A percentile compares a stretch with the other conserved stretches of the same genome.
Evolutionary conservation across 2,113 vertebrate genomes (phyloP).

Genomic region (Lepus europaeus): DNA sequence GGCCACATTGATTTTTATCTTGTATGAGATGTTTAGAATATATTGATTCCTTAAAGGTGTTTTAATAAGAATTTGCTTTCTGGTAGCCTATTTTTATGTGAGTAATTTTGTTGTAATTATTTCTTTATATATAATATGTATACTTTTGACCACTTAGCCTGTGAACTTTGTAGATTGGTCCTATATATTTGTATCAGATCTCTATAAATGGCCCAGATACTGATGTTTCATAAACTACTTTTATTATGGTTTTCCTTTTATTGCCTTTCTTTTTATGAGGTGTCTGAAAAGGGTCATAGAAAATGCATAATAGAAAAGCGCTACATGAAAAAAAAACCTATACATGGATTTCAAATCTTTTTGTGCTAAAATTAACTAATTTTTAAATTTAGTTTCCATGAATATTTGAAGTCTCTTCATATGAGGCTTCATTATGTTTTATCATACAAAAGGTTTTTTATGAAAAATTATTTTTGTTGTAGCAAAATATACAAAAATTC

Average conservation of each 20-base stretch:
- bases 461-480: slow-evolving; percentile 54
- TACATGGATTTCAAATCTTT: no score
- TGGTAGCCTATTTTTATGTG: slow-evolving; percentile 46
- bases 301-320: no score
- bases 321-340: no score
- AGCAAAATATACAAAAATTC: background rate
- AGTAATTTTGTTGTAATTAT: slow-evolving; percentile 45
- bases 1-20: slow-evolving; percentile 3
- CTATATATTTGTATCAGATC: slow-evolving; percentile 21
- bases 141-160: slow-evolving; percentile 19
- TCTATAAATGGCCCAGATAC: slow-evolving; percentile 55
- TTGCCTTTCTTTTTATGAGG: slow-evolving; percentile 26
- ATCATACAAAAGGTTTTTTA: background rate
- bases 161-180: slow-evolving; percentile 40
- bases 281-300: no score
- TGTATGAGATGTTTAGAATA: slow-evolving; percentile 33
- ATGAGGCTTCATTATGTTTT: slow-evolving; percentile 13
- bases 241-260: background rate
- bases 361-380: no score
- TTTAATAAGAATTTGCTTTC: slow-evolving; percentile 52
- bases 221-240: slow-evolving; percentile 44
- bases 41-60: background rate
- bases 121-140: slow-evolving; percentile 55
- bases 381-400: no score
- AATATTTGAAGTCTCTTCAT: background rate